Conservation (phyloP, 1,140 invertebrate genomes). For the Phymorhynchus buccinoides region DNA sequence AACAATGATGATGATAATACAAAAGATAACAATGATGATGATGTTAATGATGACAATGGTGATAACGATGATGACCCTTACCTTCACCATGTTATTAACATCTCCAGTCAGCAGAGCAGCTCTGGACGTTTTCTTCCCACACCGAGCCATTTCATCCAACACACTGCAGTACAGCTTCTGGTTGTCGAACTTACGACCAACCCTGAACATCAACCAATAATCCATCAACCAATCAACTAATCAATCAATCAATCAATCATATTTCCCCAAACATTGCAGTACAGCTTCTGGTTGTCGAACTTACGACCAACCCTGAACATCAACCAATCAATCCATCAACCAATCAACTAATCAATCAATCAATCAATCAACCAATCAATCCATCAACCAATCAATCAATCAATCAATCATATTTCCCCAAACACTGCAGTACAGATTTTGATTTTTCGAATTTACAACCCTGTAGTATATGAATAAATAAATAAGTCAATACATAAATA, state of each 20-base stretch:
- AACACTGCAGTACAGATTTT: not conserved
- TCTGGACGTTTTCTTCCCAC: constrained; percentile 69
- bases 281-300: not conserved
- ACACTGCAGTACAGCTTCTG: constrained; percentile 75
- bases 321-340: too few species aligned
- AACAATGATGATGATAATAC: too few species aligned
- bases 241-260: too few species aligned
- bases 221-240: too few species aligned
- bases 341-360: too few species aligned
- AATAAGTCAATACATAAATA: too few species aligned
- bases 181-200: constrained; percentile 69
- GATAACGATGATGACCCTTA: constrained; percentile 40
- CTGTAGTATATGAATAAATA: too few species aligned
- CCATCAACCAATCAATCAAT: too few species aligned
- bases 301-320: not conserved
- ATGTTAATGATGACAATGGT: not conserved
- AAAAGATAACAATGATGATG: too few species aligned
- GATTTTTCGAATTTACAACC: too few species aligned
- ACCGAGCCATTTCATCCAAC: constrained; percentile 75
- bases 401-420: too few species aligned
- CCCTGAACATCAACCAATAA: constrained; percentile 3
- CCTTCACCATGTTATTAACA: constrained; percentile 73
- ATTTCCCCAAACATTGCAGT: not conserved
- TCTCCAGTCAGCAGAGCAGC: constrained; percentile 78
- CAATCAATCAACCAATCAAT: too few species aligned